A percentile compares a stretch with the other conserved stretches of the same genome.
phyloP scores from a whole-genome alignment of 1,140 invertebrate genomes.

The Drosophila nigrodunni region DNA sequence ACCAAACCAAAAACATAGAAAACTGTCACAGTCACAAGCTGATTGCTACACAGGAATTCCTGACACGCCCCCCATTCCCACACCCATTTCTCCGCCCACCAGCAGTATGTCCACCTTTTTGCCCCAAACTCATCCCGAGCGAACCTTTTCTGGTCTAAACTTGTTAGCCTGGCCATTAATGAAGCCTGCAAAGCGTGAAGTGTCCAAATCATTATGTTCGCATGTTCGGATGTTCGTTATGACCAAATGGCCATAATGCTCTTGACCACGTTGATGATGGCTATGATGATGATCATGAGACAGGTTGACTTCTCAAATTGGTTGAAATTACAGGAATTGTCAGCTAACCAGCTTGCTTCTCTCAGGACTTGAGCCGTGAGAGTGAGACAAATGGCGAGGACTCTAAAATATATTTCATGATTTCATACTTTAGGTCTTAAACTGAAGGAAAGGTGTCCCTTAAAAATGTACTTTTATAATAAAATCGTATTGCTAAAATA shows the following conservation, averaged over 20 bases:
- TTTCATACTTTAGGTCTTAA: too few relatives aligned
- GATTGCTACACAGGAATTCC: constrained; percentile 74
- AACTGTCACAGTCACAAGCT: constrained; percentile 55
- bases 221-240: constrained; percentile 2
- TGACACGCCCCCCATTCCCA: constrained; percentile 5
- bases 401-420: too few relatives aligned
- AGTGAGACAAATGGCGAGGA: too few relatives aligned
- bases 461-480: too few relatives aligned
- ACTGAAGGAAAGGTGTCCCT: too few relatives aligned
- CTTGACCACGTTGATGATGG: constrained; percentile 10
- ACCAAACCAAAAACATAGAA: constrained; percentile 53
- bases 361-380: too few relatives aligned
- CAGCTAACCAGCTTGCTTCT: constrained; percentile 14
- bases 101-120: too few relatives aligned
- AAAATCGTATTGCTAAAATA: too few relatives aligned
- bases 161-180: constrained; percentile 16
- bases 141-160: constrained; percentile 1
- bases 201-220: constrained; percentile 1
- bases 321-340: constrained; percentile 28
- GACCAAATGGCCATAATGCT: constrained; percentile 10
- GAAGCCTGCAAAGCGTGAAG: constrained; percentile 12
- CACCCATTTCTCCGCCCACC: not conserved
- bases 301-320: constrained; percentile 30
- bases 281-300: constrained; percentile 2
- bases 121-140: not conserved